phyloP scores from a whole-genome alignment of 1,140 invertebrate genomes.

The Pseudomyrmex sp. region DNA sequence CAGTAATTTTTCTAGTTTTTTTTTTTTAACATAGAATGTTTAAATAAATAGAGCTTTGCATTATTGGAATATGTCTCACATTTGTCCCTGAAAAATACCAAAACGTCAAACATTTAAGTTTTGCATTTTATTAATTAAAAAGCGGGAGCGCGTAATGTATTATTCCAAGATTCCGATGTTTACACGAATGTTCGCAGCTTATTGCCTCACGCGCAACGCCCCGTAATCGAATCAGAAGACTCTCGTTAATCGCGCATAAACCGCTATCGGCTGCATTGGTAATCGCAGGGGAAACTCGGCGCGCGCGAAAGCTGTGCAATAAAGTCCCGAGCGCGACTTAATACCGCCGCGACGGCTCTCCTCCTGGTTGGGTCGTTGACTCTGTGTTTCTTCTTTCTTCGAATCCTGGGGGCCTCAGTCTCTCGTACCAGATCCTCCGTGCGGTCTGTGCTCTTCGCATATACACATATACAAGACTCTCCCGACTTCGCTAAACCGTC shows the following conservation, averaged over 20 bases:
- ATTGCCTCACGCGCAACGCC: conserved; percentile 19
- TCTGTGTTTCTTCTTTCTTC: conserved; percentile 81
- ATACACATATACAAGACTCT: conserved; percentile 1
- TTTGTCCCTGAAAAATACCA: background rate
- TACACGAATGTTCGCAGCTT: conserved; percentile 26
- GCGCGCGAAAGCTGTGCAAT: conserved; percentile 52
- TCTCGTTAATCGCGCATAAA: conserved; percentile 67
- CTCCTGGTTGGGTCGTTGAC: conserved; percentile 81
- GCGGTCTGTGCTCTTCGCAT: conserved; percentile 46
- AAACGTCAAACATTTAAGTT: background rate
- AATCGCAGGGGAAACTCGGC: conserved; percentile 43
- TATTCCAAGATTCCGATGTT: conserved; percentile 9
- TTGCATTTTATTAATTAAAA: background rate
- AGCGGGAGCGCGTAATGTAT: background rate
- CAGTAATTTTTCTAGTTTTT: no score
- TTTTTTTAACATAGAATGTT: no score
- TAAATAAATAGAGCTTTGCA: no score
- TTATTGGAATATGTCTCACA: background rate
- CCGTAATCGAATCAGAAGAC: conserved; percentile 54
- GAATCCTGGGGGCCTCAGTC: conserved; percentile 77
- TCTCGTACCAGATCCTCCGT: conserved; percentile 58
- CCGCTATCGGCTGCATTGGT: conserved; percentile 32
- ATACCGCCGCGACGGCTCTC: conserved; percentile 70
- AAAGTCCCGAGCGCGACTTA: conserved; percentile 73
- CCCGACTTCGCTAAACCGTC: conserved; percentile 64